Conservation (phyloP, 2,888 invertebrate genomes). For the Metopia argyrocephala region DNA sequence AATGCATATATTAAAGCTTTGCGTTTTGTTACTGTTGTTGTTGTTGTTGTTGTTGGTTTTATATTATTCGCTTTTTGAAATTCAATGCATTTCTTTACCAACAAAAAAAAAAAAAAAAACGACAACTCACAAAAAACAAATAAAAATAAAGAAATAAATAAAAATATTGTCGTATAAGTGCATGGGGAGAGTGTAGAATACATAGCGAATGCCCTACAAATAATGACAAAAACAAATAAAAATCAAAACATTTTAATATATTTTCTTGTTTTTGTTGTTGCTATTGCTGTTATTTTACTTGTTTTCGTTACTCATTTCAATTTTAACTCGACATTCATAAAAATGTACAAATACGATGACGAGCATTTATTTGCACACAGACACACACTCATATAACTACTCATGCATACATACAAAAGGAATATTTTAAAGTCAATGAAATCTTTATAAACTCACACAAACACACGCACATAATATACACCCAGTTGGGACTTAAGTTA, state of each 20-base stretch:
- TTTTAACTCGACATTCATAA: constrained; percentile 40
- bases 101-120: background rate
- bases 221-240: background rate
- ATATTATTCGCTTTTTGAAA: background rate
- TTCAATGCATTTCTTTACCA: constrained; percentile 20
- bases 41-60: background rate
- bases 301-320: background rate
- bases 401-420: background rate
- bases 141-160: background rate
- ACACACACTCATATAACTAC: background rate
- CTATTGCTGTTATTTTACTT: no score
- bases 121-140: background rate
- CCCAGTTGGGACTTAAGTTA: no score
- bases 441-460: constrained; percentile 27
- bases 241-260: background rate
- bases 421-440: constrained; percentile 56
- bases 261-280: constrained; percentile 4
- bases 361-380: constrained; percentile 24
- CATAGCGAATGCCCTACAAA: constrained; percentile 38
- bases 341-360: constrained; percentile 23
- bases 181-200: background rate
- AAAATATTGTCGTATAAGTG: background rate
- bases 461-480: background rate
- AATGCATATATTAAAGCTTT: constrained; percentile 18
- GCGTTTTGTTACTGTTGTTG: background rate